These are phyloP conservation scores for Aulostomus chinensis DNA, from an alignment of 2,797 vertebrate genomes.

Conservation along the genomic window DNA sequence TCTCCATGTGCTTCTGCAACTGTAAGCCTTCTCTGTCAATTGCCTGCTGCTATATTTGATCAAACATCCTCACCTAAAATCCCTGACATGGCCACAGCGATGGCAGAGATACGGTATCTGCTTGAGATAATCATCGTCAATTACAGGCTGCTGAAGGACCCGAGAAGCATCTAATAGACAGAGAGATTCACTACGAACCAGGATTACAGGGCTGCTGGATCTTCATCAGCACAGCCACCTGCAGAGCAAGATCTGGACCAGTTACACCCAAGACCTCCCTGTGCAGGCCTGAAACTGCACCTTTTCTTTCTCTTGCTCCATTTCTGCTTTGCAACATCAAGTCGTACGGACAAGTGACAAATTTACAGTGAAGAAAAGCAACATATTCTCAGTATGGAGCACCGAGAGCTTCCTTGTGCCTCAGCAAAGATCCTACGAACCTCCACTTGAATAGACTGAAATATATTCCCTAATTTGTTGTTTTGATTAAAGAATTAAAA, in stretches of 20 bases:
- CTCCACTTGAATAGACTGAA: too few relatives aligned
- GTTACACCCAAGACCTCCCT: constrained; percentile 15
- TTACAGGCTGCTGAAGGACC: constrained; percentile 64
- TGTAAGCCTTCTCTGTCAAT: constrained; percentile 34
- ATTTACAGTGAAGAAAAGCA: too few relatives aligned
- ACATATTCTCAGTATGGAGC: too few relatives aligned
- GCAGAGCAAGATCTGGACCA: constrained; percentile 47
- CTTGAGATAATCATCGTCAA: constrained; percentile 73
- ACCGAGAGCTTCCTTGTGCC: constrained; percentile 7
- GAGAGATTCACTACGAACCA: constrained; percentile 66
- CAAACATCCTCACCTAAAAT: constrained; percentile 60
- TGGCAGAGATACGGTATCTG: constrained; percentile 58
- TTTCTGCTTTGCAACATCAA: too few relatives aligned
- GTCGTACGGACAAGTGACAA: too few relatives aligned
- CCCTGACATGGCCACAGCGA: constrained; percentile 53
- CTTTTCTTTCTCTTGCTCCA: too few relatives aligned
- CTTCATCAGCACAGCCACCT: constrained; percentile 60
- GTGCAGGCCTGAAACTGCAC: background rate
- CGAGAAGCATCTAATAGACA: constrained; percentile 63
- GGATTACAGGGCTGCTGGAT: constrained; percentile 69
- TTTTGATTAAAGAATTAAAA: too few relatives aligned
- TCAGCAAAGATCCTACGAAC: too few relatives aligned
- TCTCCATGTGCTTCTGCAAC: constrained; percentile 23
- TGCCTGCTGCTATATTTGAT: constrained; percentile 56
- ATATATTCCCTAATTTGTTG: too few relatives aligned